Base-by-base conservation (phyloP, 2,113 vertebrate species). In the Notiomystis cincta region DNA sequence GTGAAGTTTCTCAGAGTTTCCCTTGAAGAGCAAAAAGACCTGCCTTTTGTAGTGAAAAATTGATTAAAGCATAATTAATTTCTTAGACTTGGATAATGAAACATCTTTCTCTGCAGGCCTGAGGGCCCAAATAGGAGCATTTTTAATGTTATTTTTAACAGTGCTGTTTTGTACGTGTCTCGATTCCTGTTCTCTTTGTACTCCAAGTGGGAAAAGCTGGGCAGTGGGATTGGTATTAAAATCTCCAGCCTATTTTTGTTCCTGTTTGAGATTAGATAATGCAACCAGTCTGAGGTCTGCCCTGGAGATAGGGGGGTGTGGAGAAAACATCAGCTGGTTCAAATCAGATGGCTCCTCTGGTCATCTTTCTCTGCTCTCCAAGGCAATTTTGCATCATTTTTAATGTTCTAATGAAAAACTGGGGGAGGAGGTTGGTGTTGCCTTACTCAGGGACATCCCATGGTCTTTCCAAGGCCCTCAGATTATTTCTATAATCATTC, bases 111-210 rank as follows among this genome's bases (percentile, higher is more conserved):
- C 15, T 28, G 23, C 9, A 4, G 30, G 64, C 77, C 72, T 35
- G 60, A 33, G 70, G 83, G 91, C 78, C 89, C 53, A 80, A 84
- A 67, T 7, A 82, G 83, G 57, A 75, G 31, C 31, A 22, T 87
- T 87, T 95, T 73, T 22, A 51, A 60, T 89, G 73, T 91, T 91
- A 76, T 91, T 95, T 94, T 94, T 89, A 89, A 64, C 77, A 78
- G 51, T 19, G 56, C 57, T 22, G 9, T 45, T 91, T 94, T 80
- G 95, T 22, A 57, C 6, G 0, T 40, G 69, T 82, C 69, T 40
- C 38, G 4, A 2, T 25, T 82, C 56, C 69, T 15, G 11, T 75
- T 95, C 35, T 71, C 44, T n/a, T 64, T 3, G 0, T 19, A 11
- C 25, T 67, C 70, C 3, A 31, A 77, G 78, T 11, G 20, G 37